Base-by-base conservation (phyloP, 1,140 invertebrate genomes). In the Orius laevigatus region DNA sequence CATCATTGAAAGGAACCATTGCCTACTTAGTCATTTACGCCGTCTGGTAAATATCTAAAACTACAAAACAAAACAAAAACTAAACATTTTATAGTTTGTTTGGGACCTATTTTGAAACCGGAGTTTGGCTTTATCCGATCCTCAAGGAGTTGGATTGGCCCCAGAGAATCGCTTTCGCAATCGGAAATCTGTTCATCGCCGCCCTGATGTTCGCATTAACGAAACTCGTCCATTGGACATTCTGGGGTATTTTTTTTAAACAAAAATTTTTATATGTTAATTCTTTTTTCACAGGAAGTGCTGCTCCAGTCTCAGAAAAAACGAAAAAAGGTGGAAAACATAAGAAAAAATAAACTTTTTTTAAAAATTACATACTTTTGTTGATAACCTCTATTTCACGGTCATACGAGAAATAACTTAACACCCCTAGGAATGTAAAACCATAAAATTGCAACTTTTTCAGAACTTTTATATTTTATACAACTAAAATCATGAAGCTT, bases 71-170 rank as follows among this genome's bases (percentile, higher is more conserved):
- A 11, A 14, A 31, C 38, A 1, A 2, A 38, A 5, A 2, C 3
- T 43, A n/a, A n/a, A n/a, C 41, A 25, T 55, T 38, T 62, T 66
- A 35, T 55, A 73, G 71, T 80, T 64, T 84, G 34, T 75, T 81
- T 58, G 64, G 81, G 32, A 77, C 85, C 42, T 78, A 80, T 58
- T 68, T 72, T 52, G 71, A 75, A 47, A 76, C 76, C 16, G 78
- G 77, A 16, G 62, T 74, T 34, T 92, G 86, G 87, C 84, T 90
- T 0, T 92, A 92, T 59, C 86, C 85, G 0, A 68, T 92, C 32
- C 64, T 91, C 49, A 71, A 76, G 42, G 75, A 86, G 1, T 60
- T 91, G 9, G 74, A 76, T 49, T 69, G 74, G 56, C 73, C 79
- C 1, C 56, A 79, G 46, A 72, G 81, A 56, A 66, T 77, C 40